phyloP scores from a whole-genome alignment of 2,797 vertebrate genomes.

The Aphelocoma californica region DNA sequence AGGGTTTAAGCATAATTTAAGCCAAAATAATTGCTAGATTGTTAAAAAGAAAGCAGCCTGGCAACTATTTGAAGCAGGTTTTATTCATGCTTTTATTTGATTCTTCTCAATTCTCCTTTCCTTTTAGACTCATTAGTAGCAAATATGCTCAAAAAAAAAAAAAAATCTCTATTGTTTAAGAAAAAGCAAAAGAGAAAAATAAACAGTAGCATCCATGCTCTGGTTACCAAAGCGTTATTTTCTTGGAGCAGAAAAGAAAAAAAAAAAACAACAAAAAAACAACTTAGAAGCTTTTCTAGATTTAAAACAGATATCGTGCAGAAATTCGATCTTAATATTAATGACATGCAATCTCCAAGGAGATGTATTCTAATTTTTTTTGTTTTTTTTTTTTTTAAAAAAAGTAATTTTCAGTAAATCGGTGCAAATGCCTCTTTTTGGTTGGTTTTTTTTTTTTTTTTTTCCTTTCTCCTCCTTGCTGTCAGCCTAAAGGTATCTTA shows the following conservation, averaged over 20 bases:
- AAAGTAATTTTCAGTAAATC: slow-evolving; percentile 50
- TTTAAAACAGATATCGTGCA: background rate
- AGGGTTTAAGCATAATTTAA: slow-evolving; percentile 71
- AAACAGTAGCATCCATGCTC: slow-evolving; percentile 70
- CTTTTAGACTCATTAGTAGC: slow-evolving; percentile 31
- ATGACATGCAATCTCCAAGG: slow-evolving; percentile 27
- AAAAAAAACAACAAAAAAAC: background rate
- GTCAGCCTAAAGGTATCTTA: slow-evolving; percentile 73
- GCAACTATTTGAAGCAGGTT: slow-evolving; percentile 73
- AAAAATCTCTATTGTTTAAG: slow-evolving; percentile 42
- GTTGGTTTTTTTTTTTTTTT: background rate
- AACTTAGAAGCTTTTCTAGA: slow-evolving; percentile 3
- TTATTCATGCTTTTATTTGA: slow-evolving; percentile 77
- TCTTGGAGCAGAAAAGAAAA: slow-evolving; percentile 40
- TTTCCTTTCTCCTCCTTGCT: slow-evolving; percentile 33
- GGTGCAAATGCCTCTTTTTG: slow-evolving; percentile 58
- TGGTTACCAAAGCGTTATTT: slow-evolving; percentile 70
- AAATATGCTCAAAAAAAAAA: slow-evolving; percentile 68
- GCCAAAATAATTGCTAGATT: slow-evolving; percentile 69
- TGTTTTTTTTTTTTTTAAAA: background rate
- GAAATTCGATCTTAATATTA: background rate
- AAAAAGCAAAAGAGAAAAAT: slow-evolving; percentile 66
- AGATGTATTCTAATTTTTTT: background rate
- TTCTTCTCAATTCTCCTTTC: slow-evolving; percentile 53
- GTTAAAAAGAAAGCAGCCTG: slow-evolving; percentile 70